Conservation (phyloP, 1,140 invertebrate genomes). For the Varroa destructor region DNA sequence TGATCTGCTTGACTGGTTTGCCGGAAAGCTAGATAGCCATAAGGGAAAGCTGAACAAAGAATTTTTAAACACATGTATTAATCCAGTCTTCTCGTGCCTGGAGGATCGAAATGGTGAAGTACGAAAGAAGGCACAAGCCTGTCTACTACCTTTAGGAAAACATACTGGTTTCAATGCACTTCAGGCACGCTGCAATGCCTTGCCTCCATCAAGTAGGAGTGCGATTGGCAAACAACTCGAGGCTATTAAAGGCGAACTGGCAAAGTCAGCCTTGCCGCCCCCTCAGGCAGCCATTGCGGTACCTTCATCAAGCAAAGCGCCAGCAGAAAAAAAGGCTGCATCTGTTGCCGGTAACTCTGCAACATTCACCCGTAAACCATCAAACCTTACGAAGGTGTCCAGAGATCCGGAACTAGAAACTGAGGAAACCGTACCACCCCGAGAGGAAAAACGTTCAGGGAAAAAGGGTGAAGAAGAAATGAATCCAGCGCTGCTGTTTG, state of each 20-base stretch:
- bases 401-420: not conserved
- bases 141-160: conserved; percentile 78
- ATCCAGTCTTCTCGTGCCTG: conserved; percentile 62
- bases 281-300: not conserved
- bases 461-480: conserved; percentile 19
- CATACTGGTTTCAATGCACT: conserved; percentile 57
- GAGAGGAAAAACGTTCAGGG: not conserved
- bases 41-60: conserved; percentile 43
- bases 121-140: conserved; percentile 72
- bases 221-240: conserved; percentile 21
- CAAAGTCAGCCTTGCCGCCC: not conserved
- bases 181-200: not conserved
- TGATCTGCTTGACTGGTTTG: conserved; percentile 70
- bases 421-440: not conserved
- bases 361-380: conserved; percentile 20
- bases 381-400: conserved; percentile 3
- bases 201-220: conserved; percentile 15
- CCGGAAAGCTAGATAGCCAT: conserved; percentile 61
- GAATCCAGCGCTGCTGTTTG: conserved; percentile 14
- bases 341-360: not conserved
- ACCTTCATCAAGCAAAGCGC: no score
- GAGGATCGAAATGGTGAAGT: conserved; percentile 84
- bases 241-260: conserved; percentile 5
- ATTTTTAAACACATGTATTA: conserved; percentile 54
- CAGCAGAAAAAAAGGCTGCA: no score